Percentiles rank a stretch among this genome's conserved stretches.
Conservation (phyloP, 2,797 vertebrate genomes). For the Rousettus madagascariensis region DNA sequence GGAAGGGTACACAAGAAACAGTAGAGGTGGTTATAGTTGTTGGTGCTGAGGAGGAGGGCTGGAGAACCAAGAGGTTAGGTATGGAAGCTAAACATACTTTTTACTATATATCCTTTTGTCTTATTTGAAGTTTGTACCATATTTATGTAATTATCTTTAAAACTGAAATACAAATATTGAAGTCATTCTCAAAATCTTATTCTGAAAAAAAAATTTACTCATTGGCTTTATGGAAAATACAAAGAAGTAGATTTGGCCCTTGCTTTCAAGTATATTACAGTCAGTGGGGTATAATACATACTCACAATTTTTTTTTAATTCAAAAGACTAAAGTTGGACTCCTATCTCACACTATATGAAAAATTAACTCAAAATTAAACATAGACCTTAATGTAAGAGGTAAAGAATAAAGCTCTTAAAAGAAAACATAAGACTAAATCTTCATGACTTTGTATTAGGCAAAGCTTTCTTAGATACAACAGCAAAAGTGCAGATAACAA, state of each 20-base stretch:
- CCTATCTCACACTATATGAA: background rate
- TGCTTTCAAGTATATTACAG: background rate
- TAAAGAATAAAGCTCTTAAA: background rate
- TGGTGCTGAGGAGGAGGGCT: background rate
- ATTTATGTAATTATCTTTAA: background rate
- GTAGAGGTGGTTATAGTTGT: background rate
- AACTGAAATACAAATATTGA: background rate
- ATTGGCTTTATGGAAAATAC: background rate
- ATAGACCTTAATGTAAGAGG: background rate
- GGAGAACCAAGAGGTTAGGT: background rate
- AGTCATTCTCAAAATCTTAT: background rate
- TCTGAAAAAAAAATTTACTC: background rate
- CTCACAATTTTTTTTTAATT: background rate
- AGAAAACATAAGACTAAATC: background rate
- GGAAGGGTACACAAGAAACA: background rate
- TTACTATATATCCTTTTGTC: background rate
- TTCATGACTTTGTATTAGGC: background rate
- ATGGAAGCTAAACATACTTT: background rate
- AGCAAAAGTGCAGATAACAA: background rate
- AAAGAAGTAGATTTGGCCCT: background rate
- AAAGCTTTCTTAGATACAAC: background rate
- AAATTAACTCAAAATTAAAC: constrained; percentile 23
- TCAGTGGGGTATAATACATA: background rate
- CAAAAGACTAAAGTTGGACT: background rate
- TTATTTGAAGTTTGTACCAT: background rate